A percentile compares a stretch with the other conserved stretches of the same genome.
Evolutionary conservation across 2,888 invertebrate species (phyloP).

Genomic region (Sialis fuliginosa): DNA sequence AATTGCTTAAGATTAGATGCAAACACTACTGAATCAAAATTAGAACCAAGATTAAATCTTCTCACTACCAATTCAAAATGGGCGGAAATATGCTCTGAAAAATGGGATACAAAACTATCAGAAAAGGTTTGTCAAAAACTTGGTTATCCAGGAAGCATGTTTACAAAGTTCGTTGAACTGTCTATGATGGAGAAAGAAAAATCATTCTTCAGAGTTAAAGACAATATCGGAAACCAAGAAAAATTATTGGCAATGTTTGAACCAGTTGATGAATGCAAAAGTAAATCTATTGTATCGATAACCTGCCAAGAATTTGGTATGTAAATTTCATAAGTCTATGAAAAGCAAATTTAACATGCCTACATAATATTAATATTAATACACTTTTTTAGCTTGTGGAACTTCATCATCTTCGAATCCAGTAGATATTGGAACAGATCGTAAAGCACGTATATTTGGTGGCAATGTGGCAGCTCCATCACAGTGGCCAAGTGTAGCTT

Average conservation of each 20-base stretch:
- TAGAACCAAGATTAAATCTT: constrained; percentile 11
- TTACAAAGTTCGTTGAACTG: constrained; percentile 18
- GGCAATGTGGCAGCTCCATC: constrained; percentile 28
- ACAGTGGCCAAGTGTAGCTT: constrained; percentile 37
- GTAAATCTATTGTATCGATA: constrained; percentile 27
- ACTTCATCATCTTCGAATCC: constrained; percentile 19
- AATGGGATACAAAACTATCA: constrained; percentile 33
- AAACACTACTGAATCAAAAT: constrained; percentile 1
- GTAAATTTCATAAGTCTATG: constrained; percentile 10
- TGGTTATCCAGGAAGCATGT: constrained; percentile 28
- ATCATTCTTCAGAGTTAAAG: constrained; percentile 14
- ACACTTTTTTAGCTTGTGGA: constrained; percentile 22
- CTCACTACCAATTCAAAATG: constrained; percentile 18
- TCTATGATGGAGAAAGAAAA: constrained; percentile 9
- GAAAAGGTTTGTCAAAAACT: constrained; percentile 33
- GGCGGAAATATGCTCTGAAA: constrained; percentile 31
- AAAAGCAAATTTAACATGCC: constrained; percentile 1
- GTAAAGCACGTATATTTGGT: constrained; percentile 28
- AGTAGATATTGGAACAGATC: constrained; percentile 7
- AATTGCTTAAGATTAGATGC: constrained; percentile 24
- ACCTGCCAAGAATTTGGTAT: constrained; percentile 37
- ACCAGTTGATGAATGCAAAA: constrained; percentile 23
- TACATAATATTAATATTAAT: not conserved
- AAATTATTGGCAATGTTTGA: constrained; percentile 28
- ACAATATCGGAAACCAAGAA: constrained; percentile 15